Evolutionary conservation across 2,888 invertebrate genomes (phyloP), one percentile per base, ranked within the genome.

Genomic region (Synergus umbraculus): DNA sequence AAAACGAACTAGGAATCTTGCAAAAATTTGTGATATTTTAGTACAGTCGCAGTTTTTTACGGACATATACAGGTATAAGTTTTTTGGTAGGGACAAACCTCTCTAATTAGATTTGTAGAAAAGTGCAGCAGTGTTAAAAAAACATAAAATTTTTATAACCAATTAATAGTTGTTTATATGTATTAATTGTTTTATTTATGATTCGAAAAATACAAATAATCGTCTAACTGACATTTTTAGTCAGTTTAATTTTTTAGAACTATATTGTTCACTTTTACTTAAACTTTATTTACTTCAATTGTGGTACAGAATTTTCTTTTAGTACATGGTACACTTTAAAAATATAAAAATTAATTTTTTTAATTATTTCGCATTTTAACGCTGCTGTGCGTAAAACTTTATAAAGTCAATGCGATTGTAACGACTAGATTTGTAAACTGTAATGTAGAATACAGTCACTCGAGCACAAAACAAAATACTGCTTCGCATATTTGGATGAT

Each of bases 381-480:
- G 46, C 67, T 63, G 67, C 13, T 67, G 22, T 73, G 49, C 69
- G 69, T 69, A 9, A 67, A 69, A 49, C 22, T 46, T 15, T 54
- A 54, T 15, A 54, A 18, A 73, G n/a, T 37, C 7, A 49, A 37
- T 54, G 73, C 37, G 73, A 73, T 54, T 73, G 54, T 73, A 58
- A 73, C 54, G 73, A 73, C 41, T 73, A 46, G 46, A 49, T 46
- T 69, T 46, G 44, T 69, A 29, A 69, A 69, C 49, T 73, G 73
- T 54, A 73, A 73, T 73, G 49, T 73, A 73, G 73, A 73, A 41
- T 69, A 73, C 54, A 37, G 41, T 43, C 41, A 43, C n/a, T 37
- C 54, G 73, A 73, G 73, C 73, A 73, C 54, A 54, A 54, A 73
- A 41, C 49, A 73, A 73, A 73, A 58, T 73, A 73, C 54, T 73